Evolutionary conservation across 2,888 invertebrate species (phyloP), one percentile per base, ranked within the genome.

Genomic region (Formica aserva): DNA sequence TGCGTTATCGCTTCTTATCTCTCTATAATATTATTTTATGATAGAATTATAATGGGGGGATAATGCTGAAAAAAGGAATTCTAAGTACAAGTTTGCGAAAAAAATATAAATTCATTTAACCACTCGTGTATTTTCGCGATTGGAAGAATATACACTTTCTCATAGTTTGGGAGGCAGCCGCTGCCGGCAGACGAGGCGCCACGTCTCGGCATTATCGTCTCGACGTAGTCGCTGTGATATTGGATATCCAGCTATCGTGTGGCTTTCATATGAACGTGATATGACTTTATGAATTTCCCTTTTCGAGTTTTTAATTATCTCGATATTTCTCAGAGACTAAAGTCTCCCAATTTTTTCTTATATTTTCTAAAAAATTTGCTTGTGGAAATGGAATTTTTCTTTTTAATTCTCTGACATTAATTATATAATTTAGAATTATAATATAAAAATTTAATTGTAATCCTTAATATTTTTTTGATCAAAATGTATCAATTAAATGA

Each of bases 111-210:
- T 45, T 45, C 26, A 45, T 45, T 22, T 13, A 57, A 11, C 35
- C 9, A 71, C 32, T 69, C 32, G 18, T 29, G 35, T 78, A 45
- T 45, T 45, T 45, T 71, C 35, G 60, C 78, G 38, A 67, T 0
- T 26, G 55, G 18, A 71, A 80, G 35, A 57, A 69, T 82, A 69
- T 57, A 45, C 18, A 60, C 38, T 67, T 32, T 18, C 38, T 4
- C 35, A 11, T 91, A 89, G 91, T 92, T 91, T 67, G 38, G 22
- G 41, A 22, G 65, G 35, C 29, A 77, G 11, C 91, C 92, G 89
- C 85, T 83, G 87, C 77, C 83, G 84, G 85, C 45, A 74, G 72
- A 8, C 71, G 92, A 22, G 93, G 93, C 93, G 93, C 93, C 93
- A 94, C 88, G 89, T 93, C 89, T 92, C 93, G 91, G 92, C 86